A percentile compares a stretch with the other conserved stretches of the same genome.
These are phyloP conservation scores for Mormyrops boulengeri DNA, from an alignment of 2,797 vertebrate species.

Conservation along the genomic window DNA sequence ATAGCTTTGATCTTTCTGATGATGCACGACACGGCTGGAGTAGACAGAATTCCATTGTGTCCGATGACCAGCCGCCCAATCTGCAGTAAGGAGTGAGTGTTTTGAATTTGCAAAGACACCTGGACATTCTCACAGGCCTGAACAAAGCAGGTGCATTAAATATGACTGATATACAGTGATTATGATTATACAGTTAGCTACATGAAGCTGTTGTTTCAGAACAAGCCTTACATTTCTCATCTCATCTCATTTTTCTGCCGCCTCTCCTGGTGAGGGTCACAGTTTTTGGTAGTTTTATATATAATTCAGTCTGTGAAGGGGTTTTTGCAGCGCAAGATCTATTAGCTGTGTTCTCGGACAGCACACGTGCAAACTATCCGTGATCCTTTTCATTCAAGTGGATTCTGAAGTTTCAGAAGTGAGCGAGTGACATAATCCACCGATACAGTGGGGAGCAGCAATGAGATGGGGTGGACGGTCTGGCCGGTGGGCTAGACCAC, in stretches of 20 bases:
- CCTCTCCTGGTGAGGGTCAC: background rate
- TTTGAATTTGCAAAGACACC: background rate
- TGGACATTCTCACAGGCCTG: background rate
- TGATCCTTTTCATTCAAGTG: background rate
- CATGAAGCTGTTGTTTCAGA: background rate
- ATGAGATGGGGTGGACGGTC: background rate
- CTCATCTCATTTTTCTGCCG: background rate
- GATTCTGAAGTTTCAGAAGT: background rate
- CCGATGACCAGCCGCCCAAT: slow-evolving; percentile 94
- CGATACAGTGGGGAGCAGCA: background rate
- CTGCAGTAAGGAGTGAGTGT: slow-evolving; percentile 50
- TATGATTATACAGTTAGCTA: background rate
- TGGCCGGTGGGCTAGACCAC: background rate
- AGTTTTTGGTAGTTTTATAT: background rate
- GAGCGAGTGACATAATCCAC: background rate
- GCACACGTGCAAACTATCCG: background rate
- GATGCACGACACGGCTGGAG: slow-evolving; percentile 94
- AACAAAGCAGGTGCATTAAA: background rate
- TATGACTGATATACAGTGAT: background rate
- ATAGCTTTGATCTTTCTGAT: slow-evolving; percentile 98
- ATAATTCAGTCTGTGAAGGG: background rate
- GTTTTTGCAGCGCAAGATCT: background rate
- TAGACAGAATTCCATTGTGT: slow-evolving; percentile 93
- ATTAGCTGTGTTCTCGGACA: background rate
- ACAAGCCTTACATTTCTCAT: background rate